Evolutionary conservation across 2,888 invertebrate species (phyloP), one percentile per base, ranked within the genome.

Genomic region (Argyresthia albistria): DNA sequence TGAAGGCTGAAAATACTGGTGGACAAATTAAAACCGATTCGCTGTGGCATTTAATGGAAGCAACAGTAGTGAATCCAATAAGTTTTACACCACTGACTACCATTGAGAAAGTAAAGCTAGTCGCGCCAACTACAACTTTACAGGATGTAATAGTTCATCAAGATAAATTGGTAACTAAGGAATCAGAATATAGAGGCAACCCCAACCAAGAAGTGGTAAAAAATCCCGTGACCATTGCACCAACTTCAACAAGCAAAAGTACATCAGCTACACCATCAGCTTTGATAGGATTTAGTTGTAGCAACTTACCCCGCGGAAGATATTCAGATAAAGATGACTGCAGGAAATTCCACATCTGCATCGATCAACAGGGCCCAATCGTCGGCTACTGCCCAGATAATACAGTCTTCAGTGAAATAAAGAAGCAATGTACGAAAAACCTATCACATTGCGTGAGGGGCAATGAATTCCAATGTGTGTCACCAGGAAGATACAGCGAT

Each of bases 331-430:
- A 71, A 12, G 60, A 67, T 35, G 75, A 89, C 59, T 89, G 89
- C 55, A 79, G 75, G 50, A 84, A 82, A 61, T 90, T 88, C 63
- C 90, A 89, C 58, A 76, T 81, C 50, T 90, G 90, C 58, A 64
- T 74, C 11, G 79, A 80, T 12, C 67, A 58, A 53, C 49, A 57
- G n/a, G 55, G 69, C 54, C 73, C 80, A 36, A 61, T 80, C 43
- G 55, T 66, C 43, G 75, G 79, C 42, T 61, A 56, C 51, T 88
- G 88, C 57, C 88, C 88, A 15, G 60, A 58, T 10, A 71, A 76
- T 55, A 82, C 84, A 36, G 80, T 87, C 52, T 88, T 83, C 55
- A 87, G 87, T 61, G 78, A 82, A 53, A 63, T 76, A 36, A 73
- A 69, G 55, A 82, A 81, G 56, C 79, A 75, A 58, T 90, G 88